Percentiles rank a stretch among this genome's conserved stretches.
Evolutionary conservation across 2,797 vertebrate genomes (phyloP).

Genomic region (Tympanoctomys barrerae): DNA sequence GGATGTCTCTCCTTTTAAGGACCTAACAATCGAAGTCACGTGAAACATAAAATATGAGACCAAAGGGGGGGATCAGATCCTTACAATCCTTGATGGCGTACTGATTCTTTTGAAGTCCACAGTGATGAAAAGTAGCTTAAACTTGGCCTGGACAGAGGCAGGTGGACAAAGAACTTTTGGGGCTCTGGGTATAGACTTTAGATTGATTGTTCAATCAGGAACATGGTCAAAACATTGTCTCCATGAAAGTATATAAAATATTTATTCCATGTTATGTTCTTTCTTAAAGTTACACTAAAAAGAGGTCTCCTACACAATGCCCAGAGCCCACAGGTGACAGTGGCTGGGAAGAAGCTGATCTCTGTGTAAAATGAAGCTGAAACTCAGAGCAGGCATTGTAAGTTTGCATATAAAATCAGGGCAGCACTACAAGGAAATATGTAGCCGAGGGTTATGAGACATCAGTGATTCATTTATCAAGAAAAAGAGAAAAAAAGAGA

Average conservation of each 20-base stretch:
- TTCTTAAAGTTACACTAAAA: slow-evolving; percentile 78
- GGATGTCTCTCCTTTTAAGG: not conserved
- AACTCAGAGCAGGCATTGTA: not conserved
- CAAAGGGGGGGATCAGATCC: not conserved
- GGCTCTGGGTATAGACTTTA: slow-evolving; percentile 71
- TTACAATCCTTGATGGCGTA: not conserved
- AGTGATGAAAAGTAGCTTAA: slow-evolving; percentile 43
- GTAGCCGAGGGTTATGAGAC: slow-evolving; percentile 71
- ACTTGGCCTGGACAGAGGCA: slow-evolving; percentile 43
- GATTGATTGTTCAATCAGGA: slow-evolving; percentile 76
- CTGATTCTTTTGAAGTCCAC: slow-evolving; percentile 41
- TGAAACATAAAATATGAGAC: slow-evolving; percentile 21
- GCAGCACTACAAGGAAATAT: slow-evolving; percentile 58
- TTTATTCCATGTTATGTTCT: slow-evolving; percentile 77
- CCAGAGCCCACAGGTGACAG: slow-evolving; percentile 59
- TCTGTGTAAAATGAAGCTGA: slow-evolving; percentile 39
- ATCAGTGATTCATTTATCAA: slow-evolving; percentile 75
- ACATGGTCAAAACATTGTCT: slow-evolving; percentile 74
- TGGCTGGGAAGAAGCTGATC: slow-evolving; percentile 58
- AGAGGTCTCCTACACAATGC: slow-evolving; percentile 73
- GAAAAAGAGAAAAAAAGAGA: slow-evolving; percentile 66
- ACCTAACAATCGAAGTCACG: not conserved
- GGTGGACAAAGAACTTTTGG: slow-evolving; percentile 66
- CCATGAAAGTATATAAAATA: slow-evolving; percentile 69
- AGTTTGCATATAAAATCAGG: slow-evolving; percentile 29